These are phyloP conservation scores for Gadopsis bispinosus DNA, from an alignment of 2,797 vertebrate genomes.

Conservation along the genomic window DNA sequence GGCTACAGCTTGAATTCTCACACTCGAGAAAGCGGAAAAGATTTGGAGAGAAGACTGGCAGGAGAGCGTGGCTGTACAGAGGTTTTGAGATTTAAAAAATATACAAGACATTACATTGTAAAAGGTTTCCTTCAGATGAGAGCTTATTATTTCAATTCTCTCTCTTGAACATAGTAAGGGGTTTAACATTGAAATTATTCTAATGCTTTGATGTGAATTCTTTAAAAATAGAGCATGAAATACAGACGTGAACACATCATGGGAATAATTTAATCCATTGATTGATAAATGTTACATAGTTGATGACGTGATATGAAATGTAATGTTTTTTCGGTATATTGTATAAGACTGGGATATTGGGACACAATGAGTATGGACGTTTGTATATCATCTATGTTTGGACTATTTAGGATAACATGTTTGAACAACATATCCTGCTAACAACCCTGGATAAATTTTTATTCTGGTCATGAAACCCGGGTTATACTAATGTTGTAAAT, in stretches of 20 bases:
- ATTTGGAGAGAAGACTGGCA: constrained; percentile 11
- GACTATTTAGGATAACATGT: not conserved
- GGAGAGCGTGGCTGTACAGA: not conserved
- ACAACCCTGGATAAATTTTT: not conserved
- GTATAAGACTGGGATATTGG: not conserved
- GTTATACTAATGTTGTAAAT: not conserved
- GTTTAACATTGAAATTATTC: not conserved
- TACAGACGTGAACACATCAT: not conserved
- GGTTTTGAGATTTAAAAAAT: constrained; percentile 15
- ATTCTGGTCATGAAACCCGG: not conserved
- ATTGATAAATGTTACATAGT: not conserved
- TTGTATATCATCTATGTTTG: not conserved
- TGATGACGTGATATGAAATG: not conserved
- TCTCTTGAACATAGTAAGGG: not conserved
- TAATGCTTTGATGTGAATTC: not conserved
- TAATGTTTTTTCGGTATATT: not conserved
- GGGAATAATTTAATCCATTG: not conserved
- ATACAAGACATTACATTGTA: not conserved
- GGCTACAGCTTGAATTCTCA: constrained; percentile 42
- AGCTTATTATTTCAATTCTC: not conserved
- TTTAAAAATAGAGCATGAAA: not conserved
- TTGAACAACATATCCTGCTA: not conserved
- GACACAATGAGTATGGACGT: not conserved
- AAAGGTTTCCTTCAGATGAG: not conserved
- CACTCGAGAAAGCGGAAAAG: constrained; percentile 25